These are phyloP conservation scores for Centrocercus urophasianus DNA, from an alignment of 2,113 vertebrate genomes.

Conservation along the genomic window DNA sequence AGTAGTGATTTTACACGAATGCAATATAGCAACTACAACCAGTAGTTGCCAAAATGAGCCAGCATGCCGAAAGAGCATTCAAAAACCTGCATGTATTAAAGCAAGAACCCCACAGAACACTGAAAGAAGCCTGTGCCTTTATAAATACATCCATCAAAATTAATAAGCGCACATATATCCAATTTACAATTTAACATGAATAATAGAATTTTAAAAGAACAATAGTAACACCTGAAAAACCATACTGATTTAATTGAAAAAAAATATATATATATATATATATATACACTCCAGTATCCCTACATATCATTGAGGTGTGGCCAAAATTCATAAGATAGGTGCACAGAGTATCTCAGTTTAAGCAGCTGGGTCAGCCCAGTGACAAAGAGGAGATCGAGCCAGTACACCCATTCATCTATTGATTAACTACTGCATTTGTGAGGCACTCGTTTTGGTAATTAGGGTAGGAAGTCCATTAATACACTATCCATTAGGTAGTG, in stretches of 20 bases:
- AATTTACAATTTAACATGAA: background rate
- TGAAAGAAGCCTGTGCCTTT: background rate
- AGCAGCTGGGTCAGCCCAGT: slow-evolving; percentile 28
- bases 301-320: background rate
- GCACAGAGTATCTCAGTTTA: background rate
- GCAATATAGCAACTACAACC: background rate
- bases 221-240: background rate
- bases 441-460: slow-evolving; percentile 74
- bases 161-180: rapidly evolving
- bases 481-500: slow-evolving; percentile 59
- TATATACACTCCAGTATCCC: background rate
- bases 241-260: background rate
- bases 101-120: background rate
- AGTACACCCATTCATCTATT: slow-evolving; percentile 57
- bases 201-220: background rate
- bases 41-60: background rate
- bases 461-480: slow-evolving; percentile 73
- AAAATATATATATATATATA: background rate
- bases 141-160: background rate
- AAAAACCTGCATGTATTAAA: background rate
- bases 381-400: background rate
- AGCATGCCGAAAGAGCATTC: background rate
- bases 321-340: background rate
- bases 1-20: background rate
- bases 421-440: slow-evolving; percentile 67